Base-by-base conservation (phyloP, 2,113 vertebrate genomes). In the Promerops cafer region DNA sequence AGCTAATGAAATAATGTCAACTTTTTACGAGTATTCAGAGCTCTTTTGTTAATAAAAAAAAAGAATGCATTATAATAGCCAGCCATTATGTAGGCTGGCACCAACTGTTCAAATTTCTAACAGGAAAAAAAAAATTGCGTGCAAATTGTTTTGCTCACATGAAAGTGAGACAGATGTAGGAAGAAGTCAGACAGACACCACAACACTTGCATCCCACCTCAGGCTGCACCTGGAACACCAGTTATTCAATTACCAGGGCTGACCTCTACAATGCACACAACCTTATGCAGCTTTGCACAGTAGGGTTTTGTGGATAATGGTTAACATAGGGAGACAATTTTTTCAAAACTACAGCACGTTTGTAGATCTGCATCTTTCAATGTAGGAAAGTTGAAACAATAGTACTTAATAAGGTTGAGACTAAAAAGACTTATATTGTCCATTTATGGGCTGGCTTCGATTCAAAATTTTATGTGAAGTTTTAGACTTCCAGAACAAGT, bases 11-110 rank as follows among this genome's bases (percentile, higher is more conserved):
- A 91, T 79, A 75, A 93, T 71, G 57, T 83, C 83, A 97, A 95
- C 57, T 90, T 94, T 81, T 92, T 80, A 89, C 6, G 4, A 87
- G 95, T 95, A 97, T 82, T 91, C 83, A 85, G 30, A 93, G 35
- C 33, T n/a, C 44, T 61, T 89, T 61, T 80, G 56, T 61, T 92
- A 87, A 79, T 54, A 40, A 66, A 75, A 75, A 60, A 45, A 76
- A 93, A 61, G 72, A 35, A n/a, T n/a, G 28, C 35, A 53, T 40
- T 83, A 44, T 56, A 86, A 76, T 26, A 83, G 53, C n/a, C 52
- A 93, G 70, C 21, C n/a, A 74, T 56, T 83, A 65, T 45, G 57
- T 39, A 94, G 24, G 24, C 85, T 77, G 56, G 53, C 60, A 94
- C 64, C 71, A 87, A 79, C 66, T 47, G 82, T 76, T 96, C 70